Conservation (phyloP, 2,888 invertebrate species). For the Megaustenia siamemsis region DNA sequence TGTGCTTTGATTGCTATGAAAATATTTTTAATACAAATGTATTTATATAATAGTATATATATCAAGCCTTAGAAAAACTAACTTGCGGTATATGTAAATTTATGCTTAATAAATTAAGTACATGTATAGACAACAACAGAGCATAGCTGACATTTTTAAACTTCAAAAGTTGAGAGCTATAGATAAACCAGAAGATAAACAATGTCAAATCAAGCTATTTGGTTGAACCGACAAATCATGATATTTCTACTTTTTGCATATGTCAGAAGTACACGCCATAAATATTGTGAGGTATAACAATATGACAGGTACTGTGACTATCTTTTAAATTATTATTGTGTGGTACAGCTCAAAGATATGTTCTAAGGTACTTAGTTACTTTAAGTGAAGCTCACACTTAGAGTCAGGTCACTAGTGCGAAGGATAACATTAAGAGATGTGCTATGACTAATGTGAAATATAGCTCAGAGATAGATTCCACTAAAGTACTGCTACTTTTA, state of each 20-base stretch:
- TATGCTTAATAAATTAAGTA: not conserved
- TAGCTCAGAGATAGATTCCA: too few relatives aligned
- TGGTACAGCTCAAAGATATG: too few relatives aligned
- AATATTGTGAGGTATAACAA: too few relatives aligned
- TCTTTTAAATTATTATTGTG: too few relatives aligned
- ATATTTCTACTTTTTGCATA: not conserved
- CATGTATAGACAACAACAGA: not conserved
- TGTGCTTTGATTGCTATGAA: not conserved
- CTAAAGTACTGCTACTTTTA: too few relatives aligned
- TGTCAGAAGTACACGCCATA: not conserved
- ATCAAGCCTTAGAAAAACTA: not conserved
- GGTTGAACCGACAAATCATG: not conserved
- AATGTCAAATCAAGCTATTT: not conserved
- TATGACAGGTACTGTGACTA: too few relatives aligned
- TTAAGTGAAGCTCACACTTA: too few relatives aligned
- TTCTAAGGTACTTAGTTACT: too few relatives aligned
- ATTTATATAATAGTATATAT: not conserved
- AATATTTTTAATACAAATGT: not conserved
- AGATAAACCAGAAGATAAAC: not conserved
- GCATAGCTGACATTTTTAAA: not conserved
- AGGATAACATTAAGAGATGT: too few relatives aligned
- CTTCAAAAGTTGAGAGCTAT: not conserved
- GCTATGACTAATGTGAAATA: too few relatives aligned
- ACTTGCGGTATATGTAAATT: not conserved
- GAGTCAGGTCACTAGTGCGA: too few relatives aligned